Evolutionary conservation across 2,888 invertebrate species (phyloP).

Genomic region (Melipona beecheii): DNA sequence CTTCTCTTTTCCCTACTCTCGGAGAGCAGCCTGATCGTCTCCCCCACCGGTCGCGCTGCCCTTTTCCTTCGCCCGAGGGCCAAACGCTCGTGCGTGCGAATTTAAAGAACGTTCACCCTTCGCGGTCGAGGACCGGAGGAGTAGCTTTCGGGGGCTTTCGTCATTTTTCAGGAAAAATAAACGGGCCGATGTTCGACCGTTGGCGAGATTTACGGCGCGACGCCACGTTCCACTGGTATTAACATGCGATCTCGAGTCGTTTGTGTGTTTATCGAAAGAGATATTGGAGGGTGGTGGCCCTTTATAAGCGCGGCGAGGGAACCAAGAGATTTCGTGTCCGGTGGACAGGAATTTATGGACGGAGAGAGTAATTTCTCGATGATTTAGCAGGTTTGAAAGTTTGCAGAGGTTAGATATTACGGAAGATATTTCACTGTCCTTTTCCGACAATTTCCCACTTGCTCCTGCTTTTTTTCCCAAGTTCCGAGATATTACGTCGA

Average conservation of each 20-base stretch:
- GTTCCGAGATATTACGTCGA: too few species aligned
- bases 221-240: neutral
- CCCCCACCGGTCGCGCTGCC: slow-evolving; percentile 20
- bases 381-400: neutral
- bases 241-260: slow-evolving; percentile 19
- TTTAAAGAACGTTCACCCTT: slow-evolving; percentile 57
- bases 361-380: neutral
- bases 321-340: neutral
- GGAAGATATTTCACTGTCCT: neutral
- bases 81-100: slow-evolving; percentile 45
- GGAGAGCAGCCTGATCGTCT: neutral
- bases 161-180: slow-evolving; percentile 22
- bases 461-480: too few species aligned
- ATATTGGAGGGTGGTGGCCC: neutral
- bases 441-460: too few species aligned
- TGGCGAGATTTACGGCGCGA: slow-evolving; percentile 4
- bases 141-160: slow-evolving; percentile 7
- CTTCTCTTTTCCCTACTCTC: neutral
- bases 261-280: slow-evolving; percentile 23
- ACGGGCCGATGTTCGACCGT: slow-evolving; percentile 1
- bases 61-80: slow-evolving; percentile 37
- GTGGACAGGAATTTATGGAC: neutral
- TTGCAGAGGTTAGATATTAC: neutral
- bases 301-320: neutral
- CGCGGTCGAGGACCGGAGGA: slow-evolving; percentile 43